A percentile compares a stretch with the other conserved stretches of the same genome.
These are phyloP conservation scores for Darevskia mixta DNA, from an alignment of 2,797 vertebrate genomes.

Conservation along the genomic window DNA sequence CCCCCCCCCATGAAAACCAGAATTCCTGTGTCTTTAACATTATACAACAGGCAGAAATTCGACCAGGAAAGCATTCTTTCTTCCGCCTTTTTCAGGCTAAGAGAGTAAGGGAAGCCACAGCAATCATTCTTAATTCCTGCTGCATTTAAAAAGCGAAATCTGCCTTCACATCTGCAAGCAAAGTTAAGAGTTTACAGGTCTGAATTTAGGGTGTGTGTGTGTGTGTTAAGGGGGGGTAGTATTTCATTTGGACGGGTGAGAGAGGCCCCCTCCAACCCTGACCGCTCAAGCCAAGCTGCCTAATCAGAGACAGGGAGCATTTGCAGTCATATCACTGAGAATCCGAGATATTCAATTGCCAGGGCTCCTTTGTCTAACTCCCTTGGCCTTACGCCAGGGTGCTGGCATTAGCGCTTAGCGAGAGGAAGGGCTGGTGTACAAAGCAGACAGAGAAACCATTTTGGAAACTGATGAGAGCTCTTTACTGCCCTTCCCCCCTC, in stretches of 20 bases:
- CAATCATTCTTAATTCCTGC: constrained; percentile 56
- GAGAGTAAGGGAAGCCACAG: constrained; percentile 65
- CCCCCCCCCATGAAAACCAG: no score
- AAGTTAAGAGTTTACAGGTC: constrained; percentile 53
- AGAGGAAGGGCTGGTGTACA: constrained; percentile 80
- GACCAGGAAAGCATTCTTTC: constrained; percentile 26
- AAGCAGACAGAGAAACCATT: constrained; percentile 80
- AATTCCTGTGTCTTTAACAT: not conserved
- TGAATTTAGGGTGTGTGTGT: constrained; percentile 22
- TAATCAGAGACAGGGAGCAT: constrained; percentile 64
- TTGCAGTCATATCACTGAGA: constrained; percentile 73
- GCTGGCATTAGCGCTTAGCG: constrained; percentile 78
- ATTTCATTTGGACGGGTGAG: constrained; percentile 56
- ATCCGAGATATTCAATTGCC: constrained; percentile 72
- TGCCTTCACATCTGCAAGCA: constrained; percentile 64
- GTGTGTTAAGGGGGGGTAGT: not conserved
- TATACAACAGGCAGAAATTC: not conserved
- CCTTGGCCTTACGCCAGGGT: constrained; percentile 79
- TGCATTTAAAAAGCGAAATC: constrained; percentile 18
- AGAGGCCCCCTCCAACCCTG: constrained; percentile 50
- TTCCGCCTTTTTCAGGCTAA: constrained; percentile 69
- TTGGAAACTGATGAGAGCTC: constrained; percentile 78
- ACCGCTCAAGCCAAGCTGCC: constrained; percentile 45
- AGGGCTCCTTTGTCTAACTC: constrained; percentile 83
- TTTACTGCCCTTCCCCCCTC: not conserved